Evolutionary conservation across 2,888 invertebrate species (phyloP), one percentile per base, ranked within the genome.

Genomic region (Spisula solida): DNA sequence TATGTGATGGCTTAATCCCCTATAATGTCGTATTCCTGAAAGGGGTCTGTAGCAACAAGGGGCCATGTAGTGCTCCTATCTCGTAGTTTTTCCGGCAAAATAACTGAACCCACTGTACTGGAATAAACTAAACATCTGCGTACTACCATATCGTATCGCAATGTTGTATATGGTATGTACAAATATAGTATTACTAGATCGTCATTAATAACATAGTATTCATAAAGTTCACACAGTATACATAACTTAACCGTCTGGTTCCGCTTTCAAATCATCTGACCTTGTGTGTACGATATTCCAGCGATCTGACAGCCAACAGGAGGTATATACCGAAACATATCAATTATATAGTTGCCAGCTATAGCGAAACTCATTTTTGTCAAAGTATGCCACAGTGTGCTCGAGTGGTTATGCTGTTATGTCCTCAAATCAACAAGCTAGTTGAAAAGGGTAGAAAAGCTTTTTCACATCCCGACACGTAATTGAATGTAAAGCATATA

Each of bases 401-500:
- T 75, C 75, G 34, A 75, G 75, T 34, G 75, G 0, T 31, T 75
- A 18, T 75, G 31, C 34, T 75, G 75, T 75, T 75, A 75, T 75
- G 34, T 75, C 75, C 31, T 34, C 31, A 31, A 34, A 75, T 75
- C 16, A 75, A 34, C 29, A 31, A 34, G 29, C 34, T 18, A 75
- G 75, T 34, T 75, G 34, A 75, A 75, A 75, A 5, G 18, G 16
- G 25, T 16, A 75, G 34, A 75, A 75, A 75, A 18, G 25, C 34
- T 25, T 75, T 75, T 34, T 75, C 75, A 31, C 34, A 75, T 75
- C 31, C 34, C 75, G 25, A 75, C 75, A 75, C 75, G 75, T 75
- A n/a, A 75, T 29, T 14, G 66, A 56, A 82, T 82, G 60, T 41
- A n/a, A 75, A 75, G 29, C 75, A 75, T 47, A 66, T 83, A 83